Base-by-base conservation (phyloP, 2,888 invertebrate genomes). In the Xanthorhoe spadicearia region DNA sequence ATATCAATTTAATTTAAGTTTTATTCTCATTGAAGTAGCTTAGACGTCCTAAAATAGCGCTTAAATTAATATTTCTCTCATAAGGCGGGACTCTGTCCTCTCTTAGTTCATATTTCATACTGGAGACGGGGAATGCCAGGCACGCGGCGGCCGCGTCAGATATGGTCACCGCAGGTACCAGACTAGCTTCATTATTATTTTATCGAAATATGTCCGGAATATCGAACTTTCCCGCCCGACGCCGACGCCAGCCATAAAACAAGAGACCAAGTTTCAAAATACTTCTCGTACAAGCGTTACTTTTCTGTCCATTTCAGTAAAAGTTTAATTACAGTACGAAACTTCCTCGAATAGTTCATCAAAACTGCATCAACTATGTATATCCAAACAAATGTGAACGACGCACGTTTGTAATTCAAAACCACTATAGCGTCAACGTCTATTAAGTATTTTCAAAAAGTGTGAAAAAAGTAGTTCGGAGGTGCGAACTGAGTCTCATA, bases 401-500 rank as follows among this genome's bases (percentile, higher is more conserved):
- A 69, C 74, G 80, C 78, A 76, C 75, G 85, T 32, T 32, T 58
- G 63, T 82, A 86, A 87, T 79, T 77, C 77, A 83, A 86, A 80
- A 84, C 83, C 79, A 75, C 68, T 67, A 70, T 70, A 79, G 77
- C 74, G 73, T 76, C 78, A 71, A 77, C 79, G 76, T 80, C 81
- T 80, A 80, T 84, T 71, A 77, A 78, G 80, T 78, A 81, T 85
- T 87, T 84, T 83, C 81, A 86, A 86, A 87, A 86, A 87, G 84
- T 85, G 85, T 85, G 83, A 86, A 89, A 89, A 90, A 90, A 86
- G 85, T 84, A 83, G 81, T 91, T 90, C 82, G 77, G 86, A 90
- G 90, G 92, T 88, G 91, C 86, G 87, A 92, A 90, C 85, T 83
- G 81, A 86, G 87, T 88, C 86, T 92, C 89, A 81, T 88, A 89